These are phyloP conservation scores for Tortrix viridana DNA, from an alignment of 2,888 invertebrate genomes.

Conservation along the genomic window DNA sequence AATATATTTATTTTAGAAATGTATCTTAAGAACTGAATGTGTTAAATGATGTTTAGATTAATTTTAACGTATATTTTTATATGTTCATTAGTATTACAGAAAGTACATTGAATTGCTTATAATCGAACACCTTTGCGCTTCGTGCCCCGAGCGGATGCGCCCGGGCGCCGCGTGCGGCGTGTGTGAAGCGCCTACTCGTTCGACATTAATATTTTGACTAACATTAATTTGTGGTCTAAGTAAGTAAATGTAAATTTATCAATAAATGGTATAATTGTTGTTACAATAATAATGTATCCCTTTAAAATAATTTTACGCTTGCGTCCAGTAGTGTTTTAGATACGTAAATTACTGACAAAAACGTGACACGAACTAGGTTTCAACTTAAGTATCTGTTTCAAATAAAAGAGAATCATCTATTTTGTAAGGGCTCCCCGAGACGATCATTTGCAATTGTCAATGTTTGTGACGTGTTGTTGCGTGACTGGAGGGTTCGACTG, in stretches of 20 bases:
- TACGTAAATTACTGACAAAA: constrained; percentile 42
- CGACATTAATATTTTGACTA: constrained; percentile 12
- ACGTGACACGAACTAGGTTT: constrained; percentile 35
- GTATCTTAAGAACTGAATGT: constrained; percentile 72
- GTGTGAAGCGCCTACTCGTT: neutral
- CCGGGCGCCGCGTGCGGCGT: too few species aligned
- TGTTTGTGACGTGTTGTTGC: too few species aligned
- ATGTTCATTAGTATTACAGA: constrained; percentile 77
- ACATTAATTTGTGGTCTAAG: constrained; percentile 26
- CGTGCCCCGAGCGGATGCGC: too few species aligned
- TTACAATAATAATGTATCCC: constrained; percentile 57
- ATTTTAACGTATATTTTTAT: constrained; percentile 80
- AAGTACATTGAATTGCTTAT: constrained; percentile 59
- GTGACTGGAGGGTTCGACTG: too few species aligned
- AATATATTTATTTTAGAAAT: constrained; percentile 60
- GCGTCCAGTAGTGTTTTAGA: constrained; percentile 60
- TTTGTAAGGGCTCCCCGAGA: too few species aligned
- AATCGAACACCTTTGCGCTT: constrained; percentile 43
- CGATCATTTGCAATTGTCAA: too few species aligned
- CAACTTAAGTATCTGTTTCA: constrained; percentile 16
- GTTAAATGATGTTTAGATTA: constrained; percentile 76
- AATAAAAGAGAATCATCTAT: neutral
- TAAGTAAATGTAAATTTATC: constrained; percentile 37
- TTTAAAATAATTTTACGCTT: constrained; percentile 62
- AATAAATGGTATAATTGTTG: constrained; percentile 59